Base-by-base conservation (phyloP, 2,113 vertebrate genomes). In the Thymallus thymallus region DNA sequence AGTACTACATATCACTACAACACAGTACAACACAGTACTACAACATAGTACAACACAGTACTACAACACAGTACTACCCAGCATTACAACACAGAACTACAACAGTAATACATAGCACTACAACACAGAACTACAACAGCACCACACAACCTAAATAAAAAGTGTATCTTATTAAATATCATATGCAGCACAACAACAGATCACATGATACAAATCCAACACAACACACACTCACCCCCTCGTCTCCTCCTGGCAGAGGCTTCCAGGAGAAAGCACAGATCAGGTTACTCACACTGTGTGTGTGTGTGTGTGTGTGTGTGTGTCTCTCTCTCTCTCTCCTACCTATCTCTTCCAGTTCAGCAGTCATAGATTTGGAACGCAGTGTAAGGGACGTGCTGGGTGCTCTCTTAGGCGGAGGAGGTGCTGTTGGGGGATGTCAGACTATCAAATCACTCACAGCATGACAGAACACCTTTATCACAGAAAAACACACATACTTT, bases 301-400 rank as follows among this genome's bases (percentile, higher is more conserved):
- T 14, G 65, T 20, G 30, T 32, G 63, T 9, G 30, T 66, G 63
- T 35, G 63, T 66, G 16, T 30, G 67, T 69, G 67, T 22, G 32
- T 69, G 67, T n/a, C n/a, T n/a, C n/a, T n/a, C n/a, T n/a, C n/a
- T n/a, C n/a, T n/a, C n/a, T 72, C 70, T 46, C 62, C 76, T 81
- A 98, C 97, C 97, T 74, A 99, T 94, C 82, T 98, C 97, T 80
- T 99, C 97, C 58, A 98, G 94, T 85, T 99, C 97, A 1, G 97
- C 96, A 0, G 97, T 99, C 97, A 99, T 99, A 87, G 97, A 98
- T 85, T 98, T 98, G 93, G 97, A 99, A 64, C 97, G 94, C 73
- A 99, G 93, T 0, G 97, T 98, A 86, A 99, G 85, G 0, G 97
- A 98, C 73, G 97, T 98, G 88, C 97, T 99, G 77, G 96, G 97